phyloP scores from a whole-genome alignment of 1,140 invertebrate species.

The Sweltsa coloradensis region DNA sequence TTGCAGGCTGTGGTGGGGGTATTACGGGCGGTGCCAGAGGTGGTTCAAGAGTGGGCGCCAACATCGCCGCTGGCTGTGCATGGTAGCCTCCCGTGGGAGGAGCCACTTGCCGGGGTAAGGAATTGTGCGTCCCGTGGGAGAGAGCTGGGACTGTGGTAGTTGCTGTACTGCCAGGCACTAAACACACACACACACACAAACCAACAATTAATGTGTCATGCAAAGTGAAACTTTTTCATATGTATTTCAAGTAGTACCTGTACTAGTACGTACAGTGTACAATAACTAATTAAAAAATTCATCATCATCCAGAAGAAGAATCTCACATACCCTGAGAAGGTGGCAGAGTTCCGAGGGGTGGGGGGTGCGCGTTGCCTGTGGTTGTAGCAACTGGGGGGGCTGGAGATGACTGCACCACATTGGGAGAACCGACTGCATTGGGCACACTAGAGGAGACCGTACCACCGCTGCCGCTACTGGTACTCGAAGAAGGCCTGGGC shows the following conservation, averaged over 20 bases:
- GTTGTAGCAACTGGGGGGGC: slow-evolving; percentile 23
- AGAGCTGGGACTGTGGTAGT: slow-evolving; percentile 24
- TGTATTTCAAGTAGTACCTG: too few relatives aligned
- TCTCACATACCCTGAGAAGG: too few relatives aligned
- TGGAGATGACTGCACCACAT: slow-evolving; percentile 11
- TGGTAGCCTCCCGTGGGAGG: slow-evolving; percentile 38
- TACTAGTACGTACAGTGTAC: too few relatives aligned
- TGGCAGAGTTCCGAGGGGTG: slow-evolving; percentile 37
- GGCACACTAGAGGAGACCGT: slow-evolving; percentile 32
- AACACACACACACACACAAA: too few relatives aligned
- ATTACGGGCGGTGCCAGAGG: slow-evolving; percentile 33
- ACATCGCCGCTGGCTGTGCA: slow-evolving; percentile 30
- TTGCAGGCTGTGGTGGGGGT: slow-evolving; percentile 56
- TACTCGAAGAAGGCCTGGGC: slow-evolving; percentile 27
- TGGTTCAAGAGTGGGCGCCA: slow-evolving; percentile 1
- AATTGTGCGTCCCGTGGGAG: slow-evolving; percentile 30
- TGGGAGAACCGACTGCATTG: slow-evolving; percentile 21
- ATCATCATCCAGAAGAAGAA: too few relatives aligned
- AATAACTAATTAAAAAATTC: too few relatives aligned
- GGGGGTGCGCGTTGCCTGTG: slow-evolving; percentile 31
- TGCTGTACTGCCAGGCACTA: slow-evolving; percentile 38
- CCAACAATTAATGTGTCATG: too few relatives aligned
- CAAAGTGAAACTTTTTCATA: too few relatives aligned
- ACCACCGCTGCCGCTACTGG: slow-evolving; percentile 16
- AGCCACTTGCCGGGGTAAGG: slow-evolving; percentile 32